Evolutionary conservation across 2,888 invertebrate species (phyloP), one percentile per base, ranked within the genome.

Genomic region (Patella pellucida): DNA sequence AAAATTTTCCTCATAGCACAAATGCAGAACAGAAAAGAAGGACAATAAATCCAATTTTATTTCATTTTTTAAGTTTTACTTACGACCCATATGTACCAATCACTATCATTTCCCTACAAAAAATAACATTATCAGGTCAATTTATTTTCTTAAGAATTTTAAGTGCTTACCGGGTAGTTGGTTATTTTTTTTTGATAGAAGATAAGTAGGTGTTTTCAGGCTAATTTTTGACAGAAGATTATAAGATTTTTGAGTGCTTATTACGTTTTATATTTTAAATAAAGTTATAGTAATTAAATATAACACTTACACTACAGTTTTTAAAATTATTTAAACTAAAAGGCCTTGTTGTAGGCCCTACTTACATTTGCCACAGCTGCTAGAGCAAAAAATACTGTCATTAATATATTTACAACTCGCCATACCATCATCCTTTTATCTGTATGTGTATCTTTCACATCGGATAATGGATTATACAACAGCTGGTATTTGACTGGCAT

Each of bases 71-170:
- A 41, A n/a, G 41, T 41, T 41, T 41, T 7, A 85, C 87, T 85
- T 83, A 88, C 88, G 79, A 84, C 79, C 88, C 88, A 88, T 1
- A 87, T 27, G 71, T 84, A 87, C 85, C 86, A 87, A 73, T 88
- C 88, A 73, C 52, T 72, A 79, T 88, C 88, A 86, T 88, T 88
- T 16, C 84, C 50, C 88, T 88, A 83, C 50, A 83, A 82, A 70
- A 75, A 71, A 80, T 69, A 70, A 71, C 69, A 41, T 23, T 31
- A 67, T 23, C 27, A 31, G 54, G n/a, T 54, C 19, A 31, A 31
- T 31, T 31, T 31, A 31, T 31, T 31, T 31, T 31, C 31, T 4
- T 3, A 27, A 27, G 27, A 27, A 2, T 27, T 27, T 3, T 27
- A 27, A 27, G 27, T 27, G 27, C 27, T 27, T 27, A 27, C n/a